Evolutionary conservation across 2,888 invertebrate genomes (phyloP).

Genomic region (Leucophora obtusa): DNA sequence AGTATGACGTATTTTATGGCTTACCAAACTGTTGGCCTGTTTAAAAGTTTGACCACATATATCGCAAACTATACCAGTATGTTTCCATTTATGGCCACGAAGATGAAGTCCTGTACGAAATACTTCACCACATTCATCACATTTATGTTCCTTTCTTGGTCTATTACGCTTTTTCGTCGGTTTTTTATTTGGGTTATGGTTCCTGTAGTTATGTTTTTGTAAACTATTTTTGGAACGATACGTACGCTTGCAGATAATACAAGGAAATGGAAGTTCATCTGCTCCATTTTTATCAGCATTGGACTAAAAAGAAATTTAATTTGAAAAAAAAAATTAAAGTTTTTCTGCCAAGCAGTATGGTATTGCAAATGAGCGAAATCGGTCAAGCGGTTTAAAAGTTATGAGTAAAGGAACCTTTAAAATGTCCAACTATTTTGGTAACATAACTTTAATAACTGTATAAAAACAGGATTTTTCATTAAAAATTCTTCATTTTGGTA

Average conservation of each 20-base stretch:
- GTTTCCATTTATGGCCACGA: conserved; percentile 73
- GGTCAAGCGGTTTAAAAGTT: no score
- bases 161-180: conserved; percentile 39
- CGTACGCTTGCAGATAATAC: conserved; percentile 70
- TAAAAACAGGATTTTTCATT: no score
- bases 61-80: conserved; percentile 75
- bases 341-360: no score
- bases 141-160: conserved; percentile 66
- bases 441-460: no score
- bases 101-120: conserved; percentile 71
- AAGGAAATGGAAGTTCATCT: conserved; percentile 69
- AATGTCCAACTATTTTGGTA: no score
- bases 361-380: no score
- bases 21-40: conserved; percentile 74
- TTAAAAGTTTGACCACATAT: conserved; percentile 75
- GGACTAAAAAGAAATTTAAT: conserved; percentile 21
- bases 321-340: no score
- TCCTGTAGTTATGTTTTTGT: conserved; percentile 67
- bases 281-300: conserved; percentile 26
- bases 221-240: conserved; percentile 71
- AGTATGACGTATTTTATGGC: conserved; percentile 74
- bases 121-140: conserved; percentile 70
- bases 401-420: no score
- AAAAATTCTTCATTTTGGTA: no score
- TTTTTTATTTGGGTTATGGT: conserved; percentile 48